Evolutionary conservation across 2,888 invertebrate genomes (phyloP).

Genomic region (Stratiomys singularior): DNA sequence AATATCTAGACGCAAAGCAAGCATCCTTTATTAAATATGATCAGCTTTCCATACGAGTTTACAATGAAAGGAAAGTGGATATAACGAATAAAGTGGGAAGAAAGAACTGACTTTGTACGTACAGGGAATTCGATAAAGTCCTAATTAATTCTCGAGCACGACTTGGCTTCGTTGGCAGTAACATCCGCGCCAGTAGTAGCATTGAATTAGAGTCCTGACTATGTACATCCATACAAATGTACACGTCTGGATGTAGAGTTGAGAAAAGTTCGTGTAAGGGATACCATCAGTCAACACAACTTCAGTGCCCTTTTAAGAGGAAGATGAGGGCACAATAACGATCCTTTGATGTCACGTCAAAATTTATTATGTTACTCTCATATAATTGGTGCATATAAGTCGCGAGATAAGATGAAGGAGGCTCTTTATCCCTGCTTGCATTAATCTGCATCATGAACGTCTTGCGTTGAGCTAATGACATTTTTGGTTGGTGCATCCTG

Average conservation of each 20-base stretch:
- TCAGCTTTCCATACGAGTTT: conserved; percentile 24
- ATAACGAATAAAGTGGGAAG: neutral
- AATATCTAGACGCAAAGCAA: neutral
- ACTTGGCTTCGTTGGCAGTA: conserved; percentile 26
- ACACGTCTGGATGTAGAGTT: neutral
- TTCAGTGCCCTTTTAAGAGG: neutral
- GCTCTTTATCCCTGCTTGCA: neutral
- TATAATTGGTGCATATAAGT: neutral
- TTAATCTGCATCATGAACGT: neutral
- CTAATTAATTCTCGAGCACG: conserved; percentile 44
- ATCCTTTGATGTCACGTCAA: conserved; percentile 3
- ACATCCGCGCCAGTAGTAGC: neutral
- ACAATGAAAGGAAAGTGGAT: conserved; percentile 10
- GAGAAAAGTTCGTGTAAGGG: neutral
- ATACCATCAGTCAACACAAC: neutral
- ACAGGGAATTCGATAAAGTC: conserved; percentile 32
- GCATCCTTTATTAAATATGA: conserved; percentile 22
- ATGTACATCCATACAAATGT: neutral
- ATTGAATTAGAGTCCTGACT: neutral
- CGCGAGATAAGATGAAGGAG: neutral
- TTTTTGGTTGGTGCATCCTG: neutral
- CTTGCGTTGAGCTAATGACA: neutral
- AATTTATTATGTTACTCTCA: conserved; percentile 9
- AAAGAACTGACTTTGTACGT: conserved; percentile 19
- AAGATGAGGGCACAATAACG: neutral